Conservation (phyloP, 2,113 vertebrate species). For the Datnioides undecimradiatus region DNA sequence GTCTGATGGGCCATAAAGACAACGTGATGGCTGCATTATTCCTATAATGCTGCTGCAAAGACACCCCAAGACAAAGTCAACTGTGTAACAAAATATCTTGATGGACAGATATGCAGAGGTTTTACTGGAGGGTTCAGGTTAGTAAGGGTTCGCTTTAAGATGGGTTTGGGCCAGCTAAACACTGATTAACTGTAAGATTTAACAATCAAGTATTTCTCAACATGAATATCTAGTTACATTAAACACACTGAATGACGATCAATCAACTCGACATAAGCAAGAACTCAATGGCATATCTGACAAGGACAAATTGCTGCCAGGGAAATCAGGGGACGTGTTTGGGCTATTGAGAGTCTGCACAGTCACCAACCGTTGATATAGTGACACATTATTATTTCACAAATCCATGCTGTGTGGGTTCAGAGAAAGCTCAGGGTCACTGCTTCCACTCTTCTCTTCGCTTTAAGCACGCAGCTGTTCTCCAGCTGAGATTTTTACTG, state of each 20-base stretch:
- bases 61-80: too few relatives aligned
- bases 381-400: slow-evolving; percentile 39
- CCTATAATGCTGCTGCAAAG: too few relatives aligned
- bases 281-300: slow-evolving; percentile 28
- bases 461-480: slow-evolving; percentile 1
- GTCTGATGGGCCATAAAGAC: too few relatives aligned
- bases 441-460: slow-evolving; percentile 6
- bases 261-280: slow-evolving; percentile 1
- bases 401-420: slow-evolving; percentile 27
- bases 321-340: slow-evolving; percentile 20
- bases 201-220: not conserved
- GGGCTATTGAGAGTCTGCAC: slow-evolving; percentile 12
- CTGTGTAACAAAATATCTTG: too few relatives aligned
- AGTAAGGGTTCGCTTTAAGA: too few relatives aligned
- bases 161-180: too few relatives aligned
- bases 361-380: slow-evolving; percentile 42
- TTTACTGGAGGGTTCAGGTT: too few relatives aligned
- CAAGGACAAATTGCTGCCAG: slow-evolving; percentile 36
- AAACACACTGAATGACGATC: slow-evolving; percentile 6
- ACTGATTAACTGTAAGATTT: too few relatives aligned
- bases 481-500: not conserved
- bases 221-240: not conserved
- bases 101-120: too few relatives aligned
- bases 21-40: too few relatives aligned
- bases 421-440: slow-evolving; percentile 46